These are phyloP conservation scores for Geotrupes spiniger DNA, from an alignment of 2,888 invertebrate species.

Conservation along the genomic window DNA sequence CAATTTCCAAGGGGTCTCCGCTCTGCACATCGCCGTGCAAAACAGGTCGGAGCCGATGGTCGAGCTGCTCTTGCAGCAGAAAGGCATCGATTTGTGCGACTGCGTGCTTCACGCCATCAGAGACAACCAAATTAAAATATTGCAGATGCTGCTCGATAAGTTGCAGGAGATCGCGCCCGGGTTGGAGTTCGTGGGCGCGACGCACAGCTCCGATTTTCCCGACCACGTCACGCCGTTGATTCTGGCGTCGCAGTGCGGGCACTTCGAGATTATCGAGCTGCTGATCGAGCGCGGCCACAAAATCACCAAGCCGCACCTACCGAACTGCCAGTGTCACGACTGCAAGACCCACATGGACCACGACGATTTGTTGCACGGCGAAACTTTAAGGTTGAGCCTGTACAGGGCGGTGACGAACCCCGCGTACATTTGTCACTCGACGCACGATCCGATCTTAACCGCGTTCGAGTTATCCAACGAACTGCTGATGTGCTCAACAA, in stretches of 20 bases:
- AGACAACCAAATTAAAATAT: slow-evolving; percentile 59
- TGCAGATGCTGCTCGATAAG: slow-evolving; percentile 56
- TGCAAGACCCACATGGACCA: slow-evolving; percentile 50
- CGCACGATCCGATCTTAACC: slow-evolving; percentile 65
- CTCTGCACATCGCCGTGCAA: slow-evolving; percentile 65
- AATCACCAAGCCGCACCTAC: slow-evolving; percentile 61
- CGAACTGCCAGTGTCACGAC: slow-evolving; percentile 55
- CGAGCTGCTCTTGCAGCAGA: slow-evolving; percentile 58
- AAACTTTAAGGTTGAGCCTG: slow-evolving; percentile 59
- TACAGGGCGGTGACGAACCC: slow-evolving; percentile 67
- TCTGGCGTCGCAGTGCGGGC: slow-evolving; percentile 68
- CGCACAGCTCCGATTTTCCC: slow-evolving; percentile 59
- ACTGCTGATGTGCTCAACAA: slow-evolving; percentile 56
- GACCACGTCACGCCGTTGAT: slow-evolving; percentile 67
- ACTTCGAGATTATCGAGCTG: slow-evolving; percentile 65
- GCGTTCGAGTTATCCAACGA: slow-evolving; percentile 63
- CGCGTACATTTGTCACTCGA: slow-evolving; percentile 63
- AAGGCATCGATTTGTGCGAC: slow-evolving; percentile 64
- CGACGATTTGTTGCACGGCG: slow-evolving; percentile 56
- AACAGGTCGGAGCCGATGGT: slow-evolving; percentile 62
- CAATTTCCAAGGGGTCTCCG: slow-evolving; percentile 63
- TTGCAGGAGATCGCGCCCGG: slow-evolving; percentile 45
- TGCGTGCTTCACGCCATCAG: slow-evolving; percentile 64
- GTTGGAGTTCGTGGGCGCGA: slow-evolving; percentile 50
- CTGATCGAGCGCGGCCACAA: slow-evolving; percentile 63